phyloP scores from a whole-genome alignment of 2,113 vertebrate genomes.

The Chauna torquata region DNA sequence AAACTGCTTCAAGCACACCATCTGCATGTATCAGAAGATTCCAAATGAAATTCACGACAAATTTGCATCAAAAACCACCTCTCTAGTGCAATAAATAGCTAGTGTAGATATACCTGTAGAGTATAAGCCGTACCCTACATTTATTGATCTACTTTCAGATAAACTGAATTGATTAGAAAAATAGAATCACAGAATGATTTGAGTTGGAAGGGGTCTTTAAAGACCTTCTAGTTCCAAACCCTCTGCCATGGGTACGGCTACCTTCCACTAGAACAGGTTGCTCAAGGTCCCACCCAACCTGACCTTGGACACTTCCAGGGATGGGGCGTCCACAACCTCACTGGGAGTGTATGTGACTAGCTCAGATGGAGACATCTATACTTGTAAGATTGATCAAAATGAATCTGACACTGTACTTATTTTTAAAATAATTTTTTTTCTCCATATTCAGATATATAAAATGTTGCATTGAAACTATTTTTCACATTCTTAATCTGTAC shows the following conservation, averaged over 20 bases:
- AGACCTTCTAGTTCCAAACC: not conserved
- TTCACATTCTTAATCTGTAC: not conserved
- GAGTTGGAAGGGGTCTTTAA: not conserved
- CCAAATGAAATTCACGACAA: not conserved
- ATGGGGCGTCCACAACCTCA: not conserved
- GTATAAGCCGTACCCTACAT: not conserved
- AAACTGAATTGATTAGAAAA: not conserved
- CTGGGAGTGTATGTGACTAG: not conserved
- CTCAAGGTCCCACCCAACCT: not conserved
- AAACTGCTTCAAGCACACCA: not conserved
- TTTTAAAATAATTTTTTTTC: slow-evolving; percentile 15
- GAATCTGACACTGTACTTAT: not conserved
- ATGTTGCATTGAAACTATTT: not conserved
- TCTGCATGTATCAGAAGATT: not conserved
- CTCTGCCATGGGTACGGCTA: not conserved
- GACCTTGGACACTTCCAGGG: not conserved
- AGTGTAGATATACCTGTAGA: not conserved
- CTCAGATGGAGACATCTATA: not conserved
- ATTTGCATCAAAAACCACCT: not conserved
- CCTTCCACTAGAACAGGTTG: not conserved
- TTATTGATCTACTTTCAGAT: not conserved
- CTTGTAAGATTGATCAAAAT: not conserved
- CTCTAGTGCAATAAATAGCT: not conserved
- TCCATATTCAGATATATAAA: not conserved
- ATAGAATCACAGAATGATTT: not conserved